These are phyloP conservation scores for Labeo rohita DNA, from an alignment of 2,113 vertebrate genomes.

Conservation along the genomic window DNA sequence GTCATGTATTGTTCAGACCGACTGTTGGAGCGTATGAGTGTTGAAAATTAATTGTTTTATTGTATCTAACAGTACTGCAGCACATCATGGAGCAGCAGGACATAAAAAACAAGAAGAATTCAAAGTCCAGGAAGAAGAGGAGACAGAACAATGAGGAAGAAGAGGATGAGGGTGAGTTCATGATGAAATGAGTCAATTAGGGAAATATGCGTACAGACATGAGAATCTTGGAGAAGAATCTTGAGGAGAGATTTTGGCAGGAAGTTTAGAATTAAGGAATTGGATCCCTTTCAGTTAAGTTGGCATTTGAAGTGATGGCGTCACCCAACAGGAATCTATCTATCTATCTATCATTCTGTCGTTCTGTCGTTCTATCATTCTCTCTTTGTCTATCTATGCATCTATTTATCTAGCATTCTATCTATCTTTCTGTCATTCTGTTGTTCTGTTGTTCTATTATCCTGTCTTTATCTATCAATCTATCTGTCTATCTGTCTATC, in stretches of 20 bases:
- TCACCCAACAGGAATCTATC: too few species aligned
- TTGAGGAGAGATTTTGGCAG: background rate
- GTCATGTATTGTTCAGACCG: conserved; percentile 33
- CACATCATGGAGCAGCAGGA: conserved; percentile 79
- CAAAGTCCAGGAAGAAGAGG: conserved; percentile 84
- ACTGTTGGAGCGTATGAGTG: conserved; percentile 1
- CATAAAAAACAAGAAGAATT: conserved; percentile 82
- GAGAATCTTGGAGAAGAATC: background rate
- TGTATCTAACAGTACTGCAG: conserved; percentile 73
- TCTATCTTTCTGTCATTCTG: too few species aligned
- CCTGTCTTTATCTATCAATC: too few species aligned
- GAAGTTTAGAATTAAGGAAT: background rate
- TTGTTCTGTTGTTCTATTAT: too few species aligned
- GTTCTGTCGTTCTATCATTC: too few species aligned
- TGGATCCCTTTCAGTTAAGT: background rate
- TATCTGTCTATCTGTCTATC: too few species aligned
- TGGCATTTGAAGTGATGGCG: background rate
- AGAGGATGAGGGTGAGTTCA: conserved; percentile 67
- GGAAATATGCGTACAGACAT: conserved; percentile 3
- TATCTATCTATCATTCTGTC: too few species aligned
- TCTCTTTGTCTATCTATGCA: too few species aligned
- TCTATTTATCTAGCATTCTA: too few species aligned
- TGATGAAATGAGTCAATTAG: conserved; percentile 11
- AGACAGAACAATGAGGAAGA: conserved; percentile 82
- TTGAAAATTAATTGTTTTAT: background rate